A percentile compares a stretch with the other conserved stretches of the same genome.
Conservation (phyloP, 2,113 vertebrate genomes). For the Bubo bubo region DNA sequence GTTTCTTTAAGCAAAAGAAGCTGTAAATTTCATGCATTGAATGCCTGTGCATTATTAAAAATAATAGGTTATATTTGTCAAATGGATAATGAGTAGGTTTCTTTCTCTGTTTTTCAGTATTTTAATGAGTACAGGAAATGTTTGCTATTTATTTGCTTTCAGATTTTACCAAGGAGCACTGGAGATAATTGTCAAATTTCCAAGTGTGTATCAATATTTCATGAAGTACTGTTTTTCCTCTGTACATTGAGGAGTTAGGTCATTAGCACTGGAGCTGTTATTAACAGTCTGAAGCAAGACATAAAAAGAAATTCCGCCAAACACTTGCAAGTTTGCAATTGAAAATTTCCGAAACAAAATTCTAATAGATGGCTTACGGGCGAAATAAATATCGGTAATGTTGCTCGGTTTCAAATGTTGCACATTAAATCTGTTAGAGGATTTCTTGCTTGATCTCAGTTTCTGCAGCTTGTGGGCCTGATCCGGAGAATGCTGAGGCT, state of each 20-base stretch:
- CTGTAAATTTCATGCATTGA: neutral
- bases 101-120: conserved; percentile 13
- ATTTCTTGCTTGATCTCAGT: neutral
- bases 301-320: neutral
- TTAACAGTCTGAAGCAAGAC: neutral
- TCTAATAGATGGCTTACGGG: neutral
- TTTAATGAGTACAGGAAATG: conserved; percentile 56
- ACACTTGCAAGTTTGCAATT: neutral
- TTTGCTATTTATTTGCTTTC: conserved; percentile 55
- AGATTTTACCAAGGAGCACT: conserved; percentile 33
- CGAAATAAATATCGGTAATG: neutral
- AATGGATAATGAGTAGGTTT: conserved; percentile 43
- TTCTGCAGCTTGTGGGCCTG: neutral
- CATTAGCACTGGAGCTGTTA: neutral
- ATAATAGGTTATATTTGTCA: conserved; percentile 53
- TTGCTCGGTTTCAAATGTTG: neutral
- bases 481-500: neutral
- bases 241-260: neutral
- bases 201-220: conserved; percentile 55
- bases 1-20: conserved; percentile 34
- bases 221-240: conserved; percentile 40
- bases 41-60: conserved; percentile 61
- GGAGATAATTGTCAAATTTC: conserved; percentile 62
- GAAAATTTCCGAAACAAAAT: neutral
- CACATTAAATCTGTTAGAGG: neutral